phyloP scores from a whole-genome alignment of 2,113 vertebrate genomes.

The Zapus hudsonius region DNA sequence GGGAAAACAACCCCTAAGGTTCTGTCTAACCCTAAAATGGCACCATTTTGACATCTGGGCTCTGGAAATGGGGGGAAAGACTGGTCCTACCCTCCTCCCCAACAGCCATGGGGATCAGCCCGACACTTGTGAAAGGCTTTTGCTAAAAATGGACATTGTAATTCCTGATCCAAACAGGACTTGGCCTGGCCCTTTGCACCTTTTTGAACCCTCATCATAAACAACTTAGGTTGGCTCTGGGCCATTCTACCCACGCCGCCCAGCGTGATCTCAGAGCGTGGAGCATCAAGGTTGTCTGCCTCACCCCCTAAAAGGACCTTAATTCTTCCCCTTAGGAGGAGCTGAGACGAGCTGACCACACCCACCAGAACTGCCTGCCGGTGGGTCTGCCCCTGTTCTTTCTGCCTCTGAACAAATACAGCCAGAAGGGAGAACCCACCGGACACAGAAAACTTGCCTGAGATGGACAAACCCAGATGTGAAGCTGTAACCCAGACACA shows the following conservation, averaged over 20 bases:
- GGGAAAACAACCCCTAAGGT: not conserved
- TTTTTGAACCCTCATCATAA: not conserved
- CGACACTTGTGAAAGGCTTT: not conserved
- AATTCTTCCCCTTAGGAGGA: fast-evolving
- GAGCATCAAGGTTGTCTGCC: fast-evolving
- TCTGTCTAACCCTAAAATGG: not conserved
- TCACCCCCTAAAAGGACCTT: not conserved
- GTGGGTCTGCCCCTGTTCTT: not conserved
- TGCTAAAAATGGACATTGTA: not conserved
- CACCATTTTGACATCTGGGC: not conserved
- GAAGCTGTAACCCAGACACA: fast-evolving
- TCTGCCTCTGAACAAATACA: fast-evolving
- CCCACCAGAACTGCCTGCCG: not conserved
- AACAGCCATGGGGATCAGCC: not conserved
- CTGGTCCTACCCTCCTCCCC: not conserved
- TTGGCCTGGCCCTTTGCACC: not conserved
- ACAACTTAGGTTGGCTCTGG: not conserved
- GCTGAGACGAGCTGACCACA: not conserved
- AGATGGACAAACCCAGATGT: not conserved
- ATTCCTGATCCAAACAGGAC: not conserved
- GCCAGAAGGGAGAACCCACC: not conserved
- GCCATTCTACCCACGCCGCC: fast-evolving
- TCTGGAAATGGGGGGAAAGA: not conserved
- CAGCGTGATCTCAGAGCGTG: fast-evolving
- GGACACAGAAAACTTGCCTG: not conserved